Base-by-base conservation (phyloP, 1,140 invertebrate species). In the Neodiprion pinetum region DNA sequence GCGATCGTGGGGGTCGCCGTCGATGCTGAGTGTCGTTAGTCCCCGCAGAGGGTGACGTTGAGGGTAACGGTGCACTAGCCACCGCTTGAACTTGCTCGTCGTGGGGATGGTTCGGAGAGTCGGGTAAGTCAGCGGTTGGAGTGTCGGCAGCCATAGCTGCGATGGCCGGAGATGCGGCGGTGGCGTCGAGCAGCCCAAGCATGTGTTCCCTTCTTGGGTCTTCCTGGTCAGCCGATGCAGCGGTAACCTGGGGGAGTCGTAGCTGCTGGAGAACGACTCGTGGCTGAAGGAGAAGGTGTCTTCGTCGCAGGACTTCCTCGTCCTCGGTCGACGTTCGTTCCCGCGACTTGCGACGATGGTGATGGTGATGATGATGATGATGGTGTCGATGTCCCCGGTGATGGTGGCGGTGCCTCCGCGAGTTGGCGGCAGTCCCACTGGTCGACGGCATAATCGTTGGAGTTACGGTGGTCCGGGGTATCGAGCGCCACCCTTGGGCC, bases 401-500 rank as follows among this genome's bases (percentile, higher is more conserved):
- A 79, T 61, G 77, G 71, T 9, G 75, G 68, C 11, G 81, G 77
- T 10, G 78, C 75, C 17, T 48, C 73, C 23, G 79, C 9, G 53
- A n/a, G 23, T 40, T 40, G 0, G 28, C 28, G 28, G 67, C 70
- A 68, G 71, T 73, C 76, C 83, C 81, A 79, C 77, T 77, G 83
- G 28, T 40, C 68, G 8, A 78, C 80, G 67, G 88, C 86, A 79
- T 92, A 89, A 66, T 90, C 84, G 79, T 91, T 91, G 50, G 53
- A 12, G 9, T 17, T 92, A 90, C 80, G 91, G 90, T 74, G 48
- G 94, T 95, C 72, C 93, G 90, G 74, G 95, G 95, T 87, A 95
- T 94, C 23, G 94, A 94, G 65, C 93, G 91, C 95, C 95, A 96
- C 80, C 95, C 95, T 81, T 92, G 90, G 3, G 93, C 90, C 5